Evolutionary conservation across 2,888 invertebrate species (phyloP), one percentile per base, ranked within the genome.

Genomic region (Ceriagrion tenellum): DNA sequence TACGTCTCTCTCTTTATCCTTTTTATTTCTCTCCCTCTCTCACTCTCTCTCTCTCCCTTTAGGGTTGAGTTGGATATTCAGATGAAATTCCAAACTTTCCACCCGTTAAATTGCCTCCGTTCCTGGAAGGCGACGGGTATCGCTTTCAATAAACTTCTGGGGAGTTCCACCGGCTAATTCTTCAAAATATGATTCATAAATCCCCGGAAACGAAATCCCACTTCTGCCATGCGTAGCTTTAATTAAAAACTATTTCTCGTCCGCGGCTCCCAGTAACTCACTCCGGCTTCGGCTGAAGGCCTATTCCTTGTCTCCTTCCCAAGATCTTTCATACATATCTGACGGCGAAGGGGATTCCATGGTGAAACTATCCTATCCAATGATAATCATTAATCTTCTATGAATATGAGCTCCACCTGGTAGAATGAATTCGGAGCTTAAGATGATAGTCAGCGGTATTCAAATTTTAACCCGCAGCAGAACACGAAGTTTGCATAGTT

Each of bases 191-290:
- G 69, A 26, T 8, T 69, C n/a, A 26, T 69, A 69, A 69, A 6
- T 26, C n/a, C 26, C 0, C 69, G 26, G n/a, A 69, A 69, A 69
- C 69, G n/a, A 26, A 10, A 69, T 3, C 12, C 69, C n/a, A 3
- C 59, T 59, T 59, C 69, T 69, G n/a, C 69, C n/a, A 0, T 8
- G 26, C n/a, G n/a, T 47, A 47, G 26, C 69, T 3, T 69, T 69
- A 69, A 69, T 69, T 69, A 69, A 69, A 69, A 69, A 69, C 69
- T 69, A 69, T 26, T 69, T 69, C 69, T 69, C 69, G 69, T 69
- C 69, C n/a, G 26, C 0, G 26, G 23, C 4, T 69, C 26, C 69
- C 69, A 26, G 26, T n/a, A 69, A n/a, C 69, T 69, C 69, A 69
- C 23, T 69, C 47, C 8, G 47, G 69, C 26, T n/a, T 23, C 8